Percentiles rank a stretch among this genome's conserved stretches.
These are phyloP conservation scores for Zootermopsis nevadensis DNA, from an alignment of 2,888 invertebrate species.

Conservation along the genomic window DNA sequence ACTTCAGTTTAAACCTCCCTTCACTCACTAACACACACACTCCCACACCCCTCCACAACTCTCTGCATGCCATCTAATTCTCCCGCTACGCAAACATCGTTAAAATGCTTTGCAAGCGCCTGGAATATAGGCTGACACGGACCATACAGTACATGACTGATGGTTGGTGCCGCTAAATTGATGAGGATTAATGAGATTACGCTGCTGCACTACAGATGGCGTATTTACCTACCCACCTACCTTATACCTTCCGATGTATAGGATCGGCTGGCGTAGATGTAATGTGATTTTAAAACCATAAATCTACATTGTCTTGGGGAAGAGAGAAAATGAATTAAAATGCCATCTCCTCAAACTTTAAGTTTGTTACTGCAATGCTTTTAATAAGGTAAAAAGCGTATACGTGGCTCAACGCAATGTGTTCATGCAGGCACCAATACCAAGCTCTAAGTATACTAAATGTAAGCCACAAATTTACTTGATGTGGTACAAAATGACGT, in stretches of 20 bases:
- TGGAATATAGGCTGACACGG: constrained; percentile 35
- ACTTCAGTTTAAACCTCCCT: constrained; percentile 40
- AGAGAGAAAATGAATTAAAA: background rate
- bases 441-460: no score
- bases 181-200: constrained; percentile 45
- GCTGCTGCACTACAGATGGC: background rate
- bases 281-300: no score
- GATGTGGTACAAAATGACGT: no score
- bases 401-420: no score
- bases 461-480: no score
- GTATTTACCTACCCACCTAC: background rate
- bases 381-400: no score
- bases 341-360: background rate
- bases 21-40: constrained; percentile 40
- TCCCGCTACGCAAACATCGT: constrained; percentile 47
- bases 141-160: constrained; percentile 32
- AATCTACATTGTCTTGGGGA: background rate
- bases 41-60: background rate
- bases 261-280: background rate
- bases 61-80: constrained; percentile 45
- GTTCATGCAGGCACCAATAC: no score
- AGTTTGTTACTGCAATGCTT: no score
- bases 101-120: constrained; percentile 34
- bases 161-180: constrained; percentile 37
- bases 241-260: background rate